Percentiles rank a stretch among this genome's conserved stretches.
Conservation (phyloP, 2,113 vertebrate genomes). For the Mugil cephalus region DNA sequence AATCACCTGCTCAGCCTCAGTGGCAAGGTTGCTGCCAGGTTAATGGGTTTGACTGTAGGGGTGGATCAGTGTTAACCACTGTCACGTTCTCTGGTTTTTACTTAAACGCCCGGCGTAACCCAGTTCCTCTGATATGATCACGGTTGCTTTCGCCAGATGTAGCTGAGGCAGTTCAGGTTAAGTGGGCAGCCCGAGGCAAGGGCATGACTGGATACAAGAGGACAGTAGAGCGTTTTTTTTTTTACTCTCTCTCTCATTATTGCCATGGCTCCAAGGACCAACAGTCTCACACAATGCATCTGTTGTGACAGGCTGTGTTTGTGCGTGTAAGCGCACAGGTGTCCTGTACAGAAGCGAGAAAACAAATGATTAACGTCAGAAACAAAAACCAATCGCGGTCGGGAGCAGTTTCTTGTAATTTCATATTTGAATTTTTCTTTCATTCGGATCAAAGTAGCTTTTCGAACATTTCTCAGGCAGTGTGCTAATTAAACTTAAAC, state of each 20-base stretch:
- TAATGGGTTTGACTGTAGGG: constrained; percentile 29
- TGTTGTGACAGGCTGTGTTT: constrained; percentile 29
- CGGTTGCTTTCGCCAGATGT: constrained; percentile 64
- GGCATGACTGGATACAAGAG: constrained; percentile 58
- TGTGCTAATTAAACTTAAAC: constrained; percentile 72
- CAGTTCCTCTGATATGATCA: constrained; percentile 56
- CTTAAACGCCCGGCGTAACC: constrained; percentile 31
- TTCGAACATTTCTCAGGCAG: constrained; percentile 35
- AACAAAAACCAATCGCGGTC: background rate
- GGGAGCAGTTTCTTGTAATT: background rate
- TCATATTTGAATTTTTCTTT: constrained; percentile 37
- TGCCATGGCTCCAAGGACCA: constrained; percentile 19
- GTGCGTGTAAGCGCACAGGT: background rate
- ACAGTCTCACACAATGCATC: constrained; percentile 16
- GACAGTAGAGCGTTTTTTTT: constrained; percentile 44
- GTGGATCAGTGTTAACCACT: constrained; percentile 41
- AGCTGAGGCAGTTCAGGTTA: constrained; percentile 71
- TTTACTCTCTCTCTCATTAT: constrained; percentile 55
- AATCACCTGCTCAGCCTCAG: constrained; percentile 35
- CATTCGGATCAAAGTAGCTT: constrained; percentile 32
- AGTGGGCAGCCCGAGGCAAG: constrained; percentile 66
- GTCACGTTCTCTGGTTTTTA: constrained; percentile 48
- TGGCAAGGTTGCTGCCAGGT: constrained; percentile 45
- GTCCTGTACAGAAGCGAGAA: constrained; percentile 2
- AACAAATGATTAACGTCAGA: background rate